Base-by-base conservation (phyloP, 2,888 invertebrate species). In the Pollenia labialis region DNA sequence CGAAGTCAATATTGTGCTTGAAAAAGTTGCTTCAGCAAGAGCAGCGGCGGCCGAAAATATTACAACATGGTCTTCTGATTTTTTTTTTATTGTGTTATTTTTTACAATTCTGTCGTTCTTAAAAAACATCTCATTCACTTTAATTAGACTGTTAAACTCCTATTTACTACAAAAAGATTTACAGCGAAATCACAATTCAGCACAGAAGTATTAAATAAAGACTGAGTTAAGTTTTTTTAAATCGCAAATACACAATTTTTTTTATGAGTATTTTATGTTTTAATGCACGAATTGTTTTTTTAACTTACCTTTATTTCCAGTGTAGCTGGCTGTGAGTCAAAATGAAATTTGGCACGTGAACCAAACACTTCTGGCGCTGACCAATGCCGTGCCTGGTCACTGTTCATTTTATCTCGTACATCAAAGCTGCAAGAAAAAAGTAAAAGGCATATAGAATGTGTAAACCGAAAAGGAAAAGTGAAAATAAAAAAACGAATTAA, bases 311-410 rank as follows among this genome's bases (percentile, higher is more conserved):
- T 95, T 90, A 96, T 95, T 92, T 96, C 96, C 91, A 98, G 95
- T 88, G 96, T 96, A 87, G 97, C 97, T 88, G 97, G 97, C 89
- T 96, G 95, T 77, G 96, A 96, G 82, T 96, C 94, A 80, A 97
- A 96, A 91, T 95, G 95, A 94, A 98, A 97, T 94, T 96, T 96
- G 88, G 98, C 97, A 90, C 98, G 95, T 87, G 96, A 96, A 48
- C 97, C 97, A 93, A 98, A 97, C 91, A 97, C 96, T 93, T 97
- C 96, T 82, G 96, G 96, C 81, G 97, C 96, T 56, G 97, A 97
- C 96, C 96, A 97, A 94, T 97, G 97, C 77, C 96, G 95, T 66
- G 97, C 97, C 89, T 92, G 92, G 91, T 97, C 96, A 74, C 95
- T 95, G 89, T 97, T 94, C 89, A 96, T 95, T 94, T 97, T 97